These are phyloP conservation scores for Trypoxylon attenuatum DNA, from an alignment of 2,888 invertebrate genomes.

Conservation along the genomic window DNA sequence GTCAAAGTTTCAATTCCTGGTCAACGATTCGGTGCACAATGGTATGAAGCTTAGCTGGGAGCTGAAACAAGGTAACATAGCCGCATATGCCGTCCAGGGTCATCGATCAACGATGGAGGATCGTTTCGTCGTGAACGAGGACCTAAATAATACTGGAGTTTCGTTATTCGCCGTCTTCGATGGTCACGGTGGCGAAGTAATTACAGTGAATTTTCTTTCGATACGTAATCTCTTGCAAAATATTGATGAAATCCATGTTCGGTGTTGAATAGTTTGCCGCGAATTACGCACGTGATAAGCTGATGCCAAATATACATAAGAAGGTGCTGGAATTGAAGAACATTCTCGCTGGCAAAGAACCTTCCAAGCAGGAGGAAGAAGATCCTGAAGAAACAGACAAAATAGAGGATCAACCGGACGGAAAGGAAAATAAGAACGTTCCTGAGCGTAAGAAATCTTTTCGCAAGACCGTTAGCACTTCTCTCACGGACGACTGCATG, in stretches of 20 bases:
- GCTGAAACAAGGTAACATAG: slow-evolving; percentile 83
- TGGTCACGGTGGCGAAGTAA: slow-evolving; percentile 93
- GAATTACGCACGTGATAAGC: slow-evolving; percentile 91
- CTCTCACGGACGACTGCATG: slow-evolving; percentile 76
- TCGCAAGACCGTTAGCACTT: slow-evolving; percentile 80
- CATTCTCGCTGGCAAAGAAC: slow-evolving; percentile 78
- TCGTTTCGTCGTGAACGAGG: slow-evolving; percentile 90
- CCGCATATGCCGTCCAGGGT: slow-evolving; percentile 93
- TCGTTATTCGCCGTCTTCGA: slow-evolving; percentile 95
- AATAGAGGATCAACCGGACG: slow-evolving; percentile 74
- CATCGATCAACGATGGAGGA: slow-evolving; percentile 95
- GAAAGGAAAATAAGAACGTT: slow-evolving; percentile 60
- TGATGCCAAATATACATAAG: slow-evolving; percentile 86
- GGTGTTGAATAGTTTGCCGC: slow-evolving; percentile 91
- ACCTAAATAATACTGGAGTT: slow-evolving; percentile 89
- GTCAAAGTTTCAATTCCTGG: slow-evolving; percentile 68
- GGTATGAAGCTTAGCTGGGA: slow-evolving; percentile 84
- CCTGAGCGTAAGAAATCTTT: slow-evolving; percentile 81
- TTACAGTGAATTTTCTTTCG: not conserved
- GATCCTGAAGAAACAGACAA: slow-evolving; percentile 67
- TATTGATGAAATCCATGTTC: not conserved
- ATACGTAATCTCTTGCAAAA: no score
- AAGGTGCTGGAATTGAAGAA: slow-evolving; percentile 85
- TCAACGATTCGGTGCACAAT: slow-evolving; percentile 62
- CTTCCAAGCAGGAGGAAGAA: slow-evolving; percentile 66